Evolutionary conservation across 2,888 invertebrate species (phyloP).

Genomic region (Thera obeliscata): DNA sequence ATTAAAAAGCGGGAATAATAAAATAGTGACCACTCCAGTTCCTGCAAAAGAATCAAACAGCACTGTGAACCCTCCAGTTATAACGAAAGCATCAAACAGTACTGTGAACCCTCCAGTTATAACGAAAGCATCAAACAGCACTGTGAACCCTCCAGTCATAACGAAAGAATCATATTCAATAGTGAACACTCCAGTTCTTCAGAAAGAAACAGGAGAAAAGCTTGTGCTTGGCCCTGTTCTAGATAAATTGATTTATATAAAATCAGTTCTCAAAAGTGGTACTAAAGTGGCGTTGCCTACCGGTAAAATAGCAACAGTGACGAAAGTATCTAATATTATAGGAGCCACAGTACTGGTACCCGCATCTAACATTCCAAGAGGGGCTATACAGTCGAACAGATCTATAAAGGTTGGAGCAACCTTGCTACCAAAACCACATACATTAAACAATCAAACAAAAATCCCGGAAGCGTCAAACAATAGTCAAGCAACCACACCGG

Average conservation of each 20-base stretch:
- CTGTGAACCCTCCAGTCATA: not conserved
- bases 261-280: not conserved
- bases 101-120: not conserved
- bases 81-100: not conserved
- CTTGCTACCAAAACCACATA: not conserved
- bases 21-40: not conserved
- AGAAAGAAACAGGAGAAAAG: not conserved
- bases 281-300: not conserved
- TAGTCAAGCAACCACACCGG: not conserved
- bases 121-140: not conserved
- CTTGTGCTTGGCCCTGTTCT: conserved; percentile 8
- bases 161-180: not conserved
- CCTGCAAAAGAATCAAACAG: not conserved
- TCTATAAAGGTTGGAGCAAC: not conserved
- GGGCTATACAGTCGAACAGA: not conserved
- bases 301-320: not conserved
- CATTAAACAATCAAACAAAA: not conserved
- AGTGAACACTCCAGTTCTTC: not conserved
- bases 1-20: not conserved
- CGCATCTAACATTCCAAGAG: not conserved
- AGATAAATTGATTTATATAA: conserved; percentile 1
- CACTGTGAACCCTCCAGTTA: not conserved
- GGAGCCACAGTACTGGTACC: not conserved
- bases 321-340: not conserved
- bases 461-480: not conserved